Conservation (phyloP, 2,888 invertebrate genomes). For the Parasteatoda lunata region DNA sequence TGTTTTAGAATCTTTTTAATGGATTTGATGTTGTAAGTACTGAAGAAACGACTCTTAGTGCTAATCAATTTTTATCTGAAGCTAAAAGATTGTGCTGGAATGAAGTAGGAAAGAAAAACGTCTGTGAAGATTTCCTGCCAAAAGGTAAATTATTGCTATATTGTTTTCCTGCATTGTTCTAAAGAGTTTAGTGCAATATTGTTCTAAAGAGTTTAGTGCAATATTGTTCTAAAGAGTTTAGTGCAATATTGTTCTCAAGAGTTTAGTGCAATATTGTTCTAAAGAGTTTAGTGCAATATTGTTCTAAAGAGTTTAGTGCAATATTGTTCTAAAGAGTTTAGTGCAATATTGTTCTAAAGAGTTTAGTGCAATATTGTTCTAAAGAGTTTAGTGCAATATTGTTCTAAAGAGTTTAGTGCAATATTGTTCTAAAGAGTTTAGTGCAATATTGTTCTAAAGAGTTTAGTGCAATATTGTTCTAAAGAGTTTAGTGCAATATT, state of each 20-base stretch:
- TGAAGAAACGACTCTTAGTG: constrained; percentile 70
- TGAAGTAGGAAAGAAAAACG: neutral
- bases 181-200: no score
- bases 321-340: no score
- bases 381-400: no score
- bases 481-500: no score
- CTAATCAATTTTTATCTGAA: constrained; percentile 62
- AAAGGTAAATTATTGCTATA: constrained; percentile 24
- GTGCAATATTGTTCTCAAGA: no score
- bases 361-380: no score
- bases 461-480: no score
- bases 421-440: no score
- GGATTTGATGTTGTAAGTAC: constrained; percentile 65
- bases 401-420: neutral
- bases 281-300: no score
- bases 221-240: no score
- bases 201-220: neutral
- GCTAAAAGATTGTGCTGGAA: constrained; percentile 45
- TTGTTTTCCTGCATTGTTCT: neutral
- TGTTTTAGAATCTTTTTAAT: constrained; percentile 64
- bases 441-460: neutral
- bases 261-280: no score
- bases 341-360: neutral
- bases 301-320: no score
- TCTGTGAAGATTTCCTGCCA: neutral